phyloP scores from a whole-genome alignment of 2,113 vertebrate genomes.

The Neomonachus schauinslandi region DNA sequence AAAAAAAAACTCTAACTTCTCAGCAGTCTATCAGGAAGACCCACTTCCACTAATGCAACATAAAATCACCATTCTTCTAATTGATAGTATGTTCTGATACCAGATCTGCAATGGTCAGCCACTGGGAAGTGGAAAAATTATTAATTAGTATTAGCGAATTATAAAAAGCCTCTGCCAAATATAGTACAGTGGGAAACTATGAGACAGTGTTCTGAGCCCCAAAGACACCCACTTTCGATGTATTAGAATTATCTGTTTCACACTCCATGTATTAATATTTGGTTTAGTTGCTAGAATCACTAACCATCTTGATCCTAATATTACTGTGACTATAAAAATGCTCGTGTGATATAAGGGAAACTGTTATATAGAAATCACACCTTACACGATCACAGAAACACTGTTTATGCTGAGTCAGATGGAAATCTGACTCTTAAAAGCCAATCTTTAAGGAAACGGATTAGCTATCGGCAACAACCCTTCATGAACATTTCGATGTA shows the following conservation, averaged over 20 bases:
- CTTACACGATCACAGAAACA: background rate
- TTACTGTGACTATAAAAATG: conserved; percentile 26
- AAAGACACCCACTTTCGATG: conserved; percentile 54
- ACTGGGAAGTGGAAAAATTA: conserved; percentile 58
- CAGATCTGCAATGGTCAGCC: background rate
- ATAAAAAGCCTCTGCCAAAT: conserved; percentile 69
- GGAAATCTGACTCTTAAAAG: conserved; percentile 33
- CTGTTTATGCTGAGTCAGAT: background rate
- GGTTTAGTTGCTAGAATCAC: conserved; percentile 47
- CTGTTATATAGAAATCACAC: background rate
- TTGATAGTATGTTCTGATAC: background rate
- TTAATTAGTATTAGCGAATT: conserved; percentile 63
- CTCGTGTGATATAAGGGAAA: background rate
- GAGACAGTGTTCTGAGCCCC: conserved; percentile 16
- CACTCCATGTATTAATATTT: conserved; percentile 47
- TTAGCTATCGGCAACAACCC: background rate
- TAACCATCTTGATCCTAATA: conserved; percentile 51
- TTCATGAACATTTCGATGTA: background rate
- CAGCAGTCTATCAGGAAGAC: background rate
- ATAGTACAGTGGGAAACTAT: conserved; percentile 69
- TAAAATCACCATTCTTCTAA: conserved; percentile 1
- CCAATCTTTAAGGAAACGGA: conserved; percentile 26
- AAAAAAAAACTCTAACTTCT: background rate
- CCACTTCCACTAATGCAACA: background rate
- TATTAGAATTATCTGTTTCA: conserved; percentile 37